Evolutionary conservation across 2,888 invertebrate genomes (phyloP), one percentile per base, ranked within the genome.

Genomic region (Caenorhabditis sp.): DNA sequence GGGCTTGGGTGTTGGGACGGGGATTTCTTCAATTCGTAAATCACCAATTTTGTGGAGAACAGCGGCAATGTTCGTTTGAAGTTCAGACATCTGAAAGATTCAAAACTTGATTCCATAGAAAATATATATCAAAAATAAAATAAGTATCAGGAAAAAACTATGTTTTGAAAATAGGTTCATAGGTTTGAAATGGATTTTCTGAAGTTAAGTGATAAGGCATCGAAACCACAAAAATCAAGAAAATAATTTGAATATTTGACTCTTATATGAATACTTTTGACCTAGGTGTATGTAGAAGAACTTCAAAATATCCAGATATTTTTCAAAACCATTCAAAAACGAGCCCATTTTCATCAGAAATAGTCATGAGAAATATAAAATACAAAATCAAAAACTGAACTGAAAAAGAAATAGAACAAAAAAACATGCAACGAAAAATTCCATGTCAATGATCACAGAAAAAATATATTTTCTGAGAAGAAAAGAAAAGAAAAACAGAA

Each of bases 31-130:
- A 63, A 82, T 53, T 26, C 76, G 52, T 0, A 83, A 65, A 56
- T 83, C 83, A 23, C 75, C 73, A 10, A 70, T 72, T 26, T 69
- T 76, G 52, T 81, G 69, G 14, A 83, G 76, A 62, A 83, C 83
- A 0, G 83, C 83, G 1, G 83, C 77, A 1, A 81, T 59, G 64
- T 83, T 83, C 57, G 81, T 80, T 25, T 63, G 31, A n/a, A n/a
- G n/a, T n/a, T n/a, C n/a, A n/a, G 70, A 7, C 70, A 70, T 70
- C 12, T 21, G n/a, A 23, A 53, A 53, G 2, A 10, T 10, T 20
- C 2, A 53, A 20, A 53, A 53, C 2, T 21, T 10, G 5, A 21
- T 53, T 53, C 3, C n/a, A 23, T 5, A 20, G 12, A 53, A 23
- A 21, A 3, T 53, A 1, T 21, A 5, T 10, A 31, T 31, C 5